Base-by-base conservation (phyloP, 2,113 vertebrate species). In the Cathartes aura region DNA sequence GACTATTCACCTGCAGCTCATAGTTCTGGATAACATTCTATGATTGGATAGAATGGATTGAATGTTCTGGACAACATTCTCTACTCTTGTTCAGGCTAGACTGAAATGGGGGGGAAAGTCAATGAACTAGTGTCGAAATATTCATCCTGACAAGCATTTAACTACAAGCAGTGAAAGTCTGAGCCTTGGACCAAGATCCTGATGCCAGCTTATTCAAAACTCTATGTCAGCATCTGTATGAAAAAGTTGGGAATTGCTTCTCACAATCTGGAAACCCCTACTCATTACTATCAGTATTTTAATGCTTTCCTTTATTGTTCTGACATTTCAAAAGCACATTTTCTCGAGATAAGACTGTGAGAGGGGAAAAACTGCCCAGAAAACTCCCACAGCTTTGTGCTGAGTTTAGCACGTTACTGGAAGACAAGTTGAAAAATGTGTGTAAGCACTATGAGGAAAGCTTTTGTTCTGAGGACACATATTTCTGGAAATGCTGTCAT, bases 261-360 rank as follows among this genome's bases (percentile, higher is more conserved):
- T 84, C 16, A 20, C 67, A 80, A 11, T 59, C 47, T 94, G 70
- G 66, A 96, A 82, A 64, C 26, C 23, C 40, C 52, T 79, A 5
- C 66, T 96, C 52, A 52, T 90, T 91, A 56, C 40, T 66, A 43
- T 75, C 60, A 68, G 16, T 90, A 75, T 90, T 96, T 87, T 79
- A 63, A 75, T 91, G 29, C 50, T 90, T 91, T 93, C 38, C 47
- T 91, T 87, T 85, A 45, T 82, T 72, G 56, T 79, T 86, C 62
- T 80, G 66, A 75, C 66, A 91, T 93, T 91, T 97, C 76, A 74
- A 91, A 96, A 91, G 40, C 53, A 72, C 45, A 11, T 82, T 95
- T 93, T 91, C 73, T 73, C 40, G 60, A 91, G 95, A 72, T 95
- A 85, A 95, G 67, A 38, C 29, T 64, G 34, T 43, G 56, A 74